A percentile compares a stretch with the other conserved stretches of the same genome.
Evolutionary conservation across 2,888 invertebrate genomes (phyloP).

Genomic region (Acanthoscelides obtectus): DNA sequence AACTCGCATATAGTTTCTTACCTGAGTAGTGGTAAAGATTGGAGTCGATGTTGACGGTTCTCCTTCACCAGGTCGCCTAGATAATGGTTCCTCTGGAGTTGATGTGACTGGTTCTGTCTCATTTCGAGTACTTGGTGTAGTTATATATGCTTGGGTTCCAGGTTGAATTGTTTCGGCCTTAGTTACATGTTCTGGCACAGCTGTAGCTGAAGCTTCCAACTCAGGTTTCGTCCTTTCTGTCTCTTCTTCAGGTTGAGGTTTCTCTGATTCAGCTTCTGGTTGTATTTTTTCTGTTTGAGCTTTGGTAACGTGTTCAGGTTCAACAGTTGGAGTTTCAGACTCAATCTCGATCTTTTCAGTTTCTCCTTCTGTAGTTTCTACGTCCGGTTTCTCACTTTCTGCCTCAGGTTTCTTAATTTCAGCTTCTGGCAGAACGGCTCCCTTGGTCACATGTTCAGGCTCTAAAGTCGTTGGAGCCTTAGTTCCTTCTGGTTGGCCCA

Average conservation of each 20-base stretch:
- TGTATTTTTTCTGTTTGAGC: background rate
- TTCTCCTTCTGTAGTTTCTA: slow-evolving; percentile 5
- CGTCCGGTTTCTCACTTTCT: slow-evolving; percentile 5
- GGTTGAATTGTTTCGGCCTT: background rate
- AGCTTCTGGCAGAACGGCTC: slow-evolving; percentile 10
- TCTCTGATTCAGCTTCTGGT: background rate
- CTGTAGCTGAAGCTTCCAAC: background rate
- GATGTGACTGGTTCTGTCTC: slow-evolving; percentile 23
- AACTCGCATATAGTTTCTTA: background rate
- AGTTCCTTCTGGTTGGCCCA: slow-evolving; percentile 4
- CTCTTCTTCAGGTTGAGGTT: background rate
- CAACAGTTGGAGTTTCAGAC: background rate
- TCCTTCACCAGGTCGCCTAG: slow-evolving; percentile 27
- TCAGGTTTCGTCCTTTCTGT: background rate
- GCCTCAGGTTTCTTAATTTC: slow-evolving; percentile 11
- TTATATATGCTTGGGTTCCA: slow-evolving; percentile 10
- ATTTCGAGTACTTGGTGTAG: slow-evolving; percentile 12
- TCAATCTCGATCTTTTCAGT: background rate
- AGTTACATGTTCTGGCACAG: background rate
- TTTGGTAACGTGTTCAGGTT: background rate
- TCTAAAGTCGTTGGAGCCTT: slow-evolving; percentile 13
- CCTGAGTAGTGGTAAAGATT: background rate
- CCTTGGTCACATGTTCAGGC: slow-evolving; percentile 6
- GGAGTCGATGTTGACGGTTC: slow-evolving; percentile 37
- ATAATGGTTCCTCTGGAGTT: slow-evolving; percentile 19